Percentiles rank a stretch among this genome's conserved stretches.
phyloP scores from a whole-genome alignment of 2,113 vertebrate species.

The Connochaetes taurinus region DNA sequence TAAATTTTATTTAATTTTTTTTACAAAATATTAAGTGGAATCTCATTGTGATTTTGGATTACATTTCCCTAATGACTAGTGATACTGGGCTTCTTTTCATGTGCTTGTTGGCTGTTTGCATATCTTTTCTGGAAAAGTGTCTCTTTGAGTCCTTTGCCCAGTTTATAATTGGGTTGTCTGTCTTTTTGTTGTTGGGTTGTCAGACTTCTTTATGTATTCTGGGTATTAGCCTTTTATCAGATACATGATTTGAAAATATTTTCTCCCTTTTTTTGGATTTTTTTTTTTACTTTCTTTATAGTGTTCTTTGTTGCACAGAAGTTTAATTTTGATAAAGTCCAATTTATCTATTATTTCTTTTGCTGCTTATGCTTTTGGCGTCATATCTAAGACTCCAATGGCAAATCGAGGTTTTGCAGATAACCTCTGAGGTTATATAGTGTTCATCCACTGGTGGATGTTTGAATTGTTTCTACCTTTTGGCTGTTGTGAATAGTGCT shows the following conservation, averaged over 20 bases:
- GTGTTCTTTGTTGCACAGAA: neutral
- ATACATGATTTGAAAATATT: neutral
- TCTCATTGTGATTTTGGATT: neutral
- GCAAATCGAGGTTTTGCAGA: neutral
- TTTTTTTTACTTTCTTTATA: neutral
- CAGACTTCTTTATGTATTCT: neutral
- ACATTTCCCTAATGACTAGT: neutral
- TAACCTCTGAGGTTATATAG: neutral
- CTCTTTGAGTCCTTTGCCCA: neutral
- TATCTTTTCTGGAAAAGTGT: neutral
- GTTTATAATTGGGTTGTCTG: neutral
- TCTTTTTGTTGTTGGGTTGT: slow-evolving; percentile 20
- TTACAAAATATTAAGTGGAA: neutral
- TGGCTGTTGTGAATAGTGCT: neutral
- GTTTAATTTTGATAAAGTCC: neutral
- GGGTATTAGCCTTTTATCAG: neutral
- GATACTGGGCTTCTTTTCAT: neutral
- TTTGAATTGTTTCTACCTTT: neutral
- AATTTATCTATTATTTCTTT: neutral
- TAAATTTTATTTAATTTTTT: neutral
- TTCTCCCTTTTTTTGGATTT: neutral
- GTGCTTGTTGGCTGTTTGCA: neutral
- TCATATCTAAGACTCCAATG: neutral
- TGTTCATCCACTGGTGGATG: neutral
- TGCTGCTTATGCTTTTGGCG: neutral